Percentiles rank a stretch among this genome's conserved stretches.
Conservation (phyloP, 1,140 invertebrate genomes). For the Procambarus clarkii region DNA sequence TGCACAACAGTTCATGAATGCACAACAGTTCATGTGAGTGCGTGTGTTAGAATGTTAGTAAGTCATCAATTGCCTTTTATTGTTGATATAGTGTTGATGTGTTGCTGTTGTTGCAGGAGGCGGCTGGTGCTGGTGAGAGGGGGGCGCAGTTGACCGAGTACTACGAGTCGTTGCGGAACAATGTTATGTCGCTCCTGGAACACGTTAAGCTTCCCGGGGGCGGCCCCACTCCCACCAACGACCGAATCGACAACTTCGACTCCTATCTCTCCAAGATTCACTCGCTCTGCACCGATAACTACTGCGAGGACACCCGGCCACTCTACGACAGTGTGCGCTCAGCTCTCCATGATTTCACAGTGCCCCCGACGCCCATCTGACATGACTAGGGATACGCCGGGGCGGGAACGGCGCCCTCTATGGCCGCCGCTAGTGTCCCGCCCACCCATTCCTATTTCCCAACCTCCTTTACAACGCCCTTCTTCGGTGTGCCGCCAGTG, state of each 20-base stretch:
- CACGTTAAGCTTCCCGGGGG: constrained; percentile 89
- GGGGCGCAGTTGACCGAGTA: constrained; percentile 84
- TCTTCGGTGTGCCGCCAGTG: constrained; percentile 60
- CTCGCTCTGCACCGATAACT: constrained; percentile 84
- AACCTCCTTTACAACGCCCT: constrained; percentile 60
- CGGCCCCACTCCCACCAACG: constrained; percentile 74
- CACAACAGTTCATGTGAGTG: too few species aligned
- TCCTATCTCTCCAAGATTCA: constrained; percentile 94
- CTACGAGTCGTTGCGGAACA: constrained; percentile 93
- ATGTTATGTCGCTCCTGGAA: constrained; percentile 92
- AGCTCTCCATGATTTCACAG: constrained; percentile 91
- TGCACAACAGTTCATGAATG: too few species aligned
- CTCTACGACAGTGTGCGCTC: constrained; percentile 93
- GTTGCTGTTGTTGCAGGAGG: constrained; percentile 48
- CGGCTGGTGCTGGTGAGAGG: constrained; percentile 72
- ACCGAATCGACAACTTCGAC: constrained; percentile 82
- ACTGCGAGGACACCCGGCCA: constrained; percentile 82
- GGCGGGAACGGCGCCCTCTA: constrained; percentile 60
- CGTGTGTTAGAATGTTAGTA: too few species aligned
- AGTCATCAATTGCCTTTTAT: neutral
- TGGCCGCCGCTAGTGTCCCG: constrained; percentile 53
- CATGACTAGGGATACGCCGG: constrained; percentile 73
- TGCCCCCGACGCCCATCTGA: constrained; percentile 93
- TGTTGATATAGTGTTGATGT: neutral
- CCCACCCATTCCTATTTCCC: constrained; percentile 59